These are phyloP conservation scores for Corella eumyota DNA, from an alignment of 23 tunicate genomes.

Conservation along the genomic window DNA sequence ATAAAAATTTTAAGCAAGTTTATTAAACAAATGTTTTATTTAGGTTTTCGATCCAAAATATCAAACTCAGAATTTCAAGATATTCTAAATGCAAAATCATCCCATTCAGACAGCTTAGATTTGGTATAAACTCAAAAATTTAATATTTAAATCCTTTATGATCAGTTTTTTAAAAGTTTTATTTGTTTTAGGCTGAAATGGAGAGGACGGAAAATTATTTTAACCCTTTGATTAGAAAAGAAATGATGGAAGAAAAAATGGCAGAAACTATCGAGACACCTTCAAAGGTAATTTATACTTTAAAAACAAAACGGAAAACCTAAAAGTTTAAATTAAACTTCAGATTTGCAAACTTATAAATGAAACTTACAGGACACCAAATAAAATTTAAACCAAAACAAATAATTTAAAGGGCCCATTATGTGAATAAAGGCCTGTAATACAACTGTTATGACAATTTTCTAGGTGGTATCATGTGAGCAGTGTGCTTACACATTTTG, in stretches of 20 bases:
- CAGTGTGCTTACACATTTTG: conserved; percentile 80
- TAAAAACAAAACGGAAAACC: no score
- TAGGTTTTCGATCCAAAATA: conserved; percentile 18
- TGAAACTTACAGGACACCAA: no score
- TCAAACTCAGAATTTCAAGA: conserved; percentile 36
- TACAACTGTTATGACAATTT: no score
- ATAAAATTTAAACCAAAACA: no score
- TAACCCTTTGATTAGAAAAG: conserved; percentile 65
- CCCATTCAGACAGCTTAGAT: conserved; percentile 40
- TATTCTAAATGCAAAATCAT: conserved; percentile 44
- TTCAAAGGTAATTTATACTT: conserved; percentile 42
- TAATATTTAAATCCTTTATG: no score
- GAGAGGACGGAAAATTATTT: conserved; percentile 68
- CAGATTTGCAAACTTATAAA: no score
- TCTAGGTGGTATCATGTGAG: conserved; percentile 70
- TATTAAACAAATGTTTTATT: background rate
- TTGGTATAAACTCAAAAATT: no score
- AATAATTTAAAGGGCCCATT: no score
- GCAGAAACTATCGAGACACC: conserved; percentile 58
- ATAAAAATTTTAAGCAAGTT: no score
- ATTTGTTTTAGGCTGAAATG: conserved; percentile 29
- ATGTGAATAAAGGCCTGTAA: no score
- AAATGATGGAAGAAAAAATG: conserved; percentile 88
- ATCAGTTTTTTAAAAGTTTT: background rate
- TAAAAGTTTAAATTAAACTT: no score